These are phyloP conservation scores for Lutjanus campechanus DNA, from an alignment of 2,797 vertebrate species.

Conservation along the genomic window DNA sequence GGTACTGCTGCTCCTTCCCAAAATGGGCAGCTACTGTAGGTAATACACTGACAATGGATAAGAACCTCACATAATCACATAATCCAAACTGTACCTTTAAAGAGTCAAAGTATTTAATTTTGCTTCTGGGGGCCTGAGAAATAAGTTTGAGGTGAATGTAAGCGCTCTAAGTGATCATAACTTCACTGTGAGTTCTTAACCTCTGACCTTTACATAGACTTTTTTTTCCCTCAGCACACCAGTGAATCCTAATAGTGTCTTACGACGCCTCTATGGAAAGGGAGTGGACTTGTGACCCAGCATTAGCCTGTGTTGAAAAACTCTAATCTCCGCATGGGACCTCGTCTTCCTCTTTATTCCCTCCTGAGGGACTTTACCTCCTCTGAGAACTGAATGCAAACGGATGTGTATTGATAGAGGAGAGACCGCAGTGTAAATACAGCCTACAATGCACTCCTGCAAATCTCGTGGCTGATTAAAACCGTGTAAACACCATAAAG, in stretches of 20 bases:
- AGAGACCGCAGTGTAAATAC: conserved; percentile 72
- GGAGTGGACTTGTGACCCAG: conserved; percentile 53
- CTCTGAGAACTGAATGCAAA: conserved; percentile 58
- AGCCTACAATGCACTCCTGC: conserved; percentile 68
- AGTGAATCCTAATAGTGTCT: conserved; percentile 49
- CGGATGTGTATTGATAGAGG: conserved; percentile 71
- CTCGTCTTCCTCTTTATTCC: conserved; percentile 44
- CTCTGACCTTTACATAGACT: conserved; percentile 30
- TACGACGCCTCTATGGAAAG: conserved; percentile 26
- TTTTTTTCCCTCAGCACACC: not conserved
- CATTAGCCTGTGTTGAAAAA: conserved; percentile 53
- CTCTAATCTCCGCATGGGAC: conserved; percentile 50
- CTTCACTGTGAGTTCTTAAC: conserved; percentile 39
- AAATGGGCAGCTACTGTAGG: too few species aligned
- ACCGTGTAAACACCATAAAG: conserved; percentile 77
- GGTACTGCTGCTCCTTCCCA: too few species aligned
- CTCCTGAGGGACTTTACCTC: conserved; percentile 40
- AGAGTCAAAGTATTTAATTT: not conserved
- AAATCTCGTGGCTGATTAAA: conserved; percentile 76
- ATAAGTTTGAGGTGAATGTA: conserved; percentile 3
- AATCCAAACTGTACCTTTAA: too few species aligned
- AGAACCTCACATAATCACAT: too few species aligned
- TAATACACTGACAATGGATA: too few species aligned
- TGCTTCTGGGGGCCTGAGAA: not conserved
- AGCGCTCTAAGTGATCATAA: conserved; percentile 19